Evolutionary conservation across 2,113 vertebrate genomes (phyloP), one percentile per base, ranked within the genome.

Genomic region (Poeciliopsis turrubarensis): DNA sequence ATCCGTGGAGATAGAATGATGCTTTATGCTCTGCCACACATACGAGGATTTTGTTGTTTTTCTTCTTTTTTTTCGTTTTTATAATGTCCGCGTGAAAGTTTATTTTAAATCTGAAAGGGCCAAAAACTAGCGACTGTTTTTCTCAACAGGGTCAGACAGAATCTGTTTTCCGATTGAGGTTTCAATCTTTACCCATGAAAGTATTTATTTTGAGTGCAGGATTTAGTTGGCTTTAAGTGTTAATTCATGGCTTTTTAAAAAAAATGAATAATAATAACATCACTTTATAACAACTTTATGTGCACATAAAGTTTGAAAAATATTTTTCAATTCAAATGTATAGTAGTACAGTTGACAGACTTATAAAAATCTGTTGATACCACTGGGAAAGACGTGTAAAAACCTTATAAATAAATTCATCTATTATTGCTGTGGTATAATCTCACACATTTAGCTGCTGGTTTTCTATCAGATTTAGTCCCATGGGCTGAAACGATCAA

Each of bases 21-120:
- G 66, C 73, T 84, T 80, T 68, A 63, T 54, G 34, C 66, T 74
- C 80, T 69, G 72, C 78, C 62, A 3, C 86, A 77, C 72, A 75
- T 79, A 57, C 60, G 13, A 64, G 25, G 61, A 37, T 8, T 22
- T 12, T 37, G 34, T 37, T 37, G 34, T 37, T 37, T 37, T 37
- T 37, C 32, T 37, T 10, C 8, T 47, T 70, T 5, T 61, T 68
- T 72, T n/a, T 86, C 74, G 64, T 37, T 37, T 11, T 37, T 11
- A 75, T 83, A 73, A 80, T 84, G 68, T 76, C 14, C 5, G 1
- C 19, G 19, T 47, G 19, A 86, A 74, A 87, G 79, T 84, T 88
- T 88, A 80, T 75, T 79, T 81, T 67, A 77, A 75, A 72, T 79
- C 37, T 72, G 5, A 73, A 73, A 65, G 17, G 27, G 47, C 70